Base-by-base conservation (phyloP, 1,140 invertebrate species). In the Drosophila ercepeae region DNA sequence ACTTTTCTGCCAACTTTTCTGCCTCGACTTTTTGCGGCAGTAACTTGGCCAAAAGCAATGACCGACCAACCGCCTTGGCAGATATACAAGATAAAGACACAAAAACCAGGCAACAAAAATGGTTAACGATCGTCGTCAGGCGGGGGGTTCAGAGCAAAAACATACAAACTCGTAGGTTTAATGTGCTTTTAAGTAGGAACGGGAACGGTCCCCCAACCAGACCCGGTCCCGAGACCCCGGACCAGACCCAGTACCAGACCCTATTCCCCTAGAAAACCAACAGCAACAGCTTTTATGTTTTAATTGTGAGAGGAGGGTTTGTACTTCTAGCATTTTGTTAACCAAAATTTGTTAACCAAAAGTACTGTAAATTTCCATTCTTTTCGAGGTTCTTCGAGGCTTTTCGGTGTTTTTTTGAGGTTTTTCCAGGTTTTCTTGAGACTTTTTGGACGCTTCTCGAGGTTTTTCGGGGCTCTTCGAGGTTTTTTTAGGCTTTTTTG, bases 31-130 rank as follows among this genome's bases (percentile, higher is more conserved):
- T 42, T 21, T 54, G 45, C 41, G 65, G 54, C 79, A 76, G 68
- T 76, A 76, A 86, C 76, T 81, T 71, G 76, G 71, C 76, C 79
- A 83, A 64, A 78, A 71, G 64, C 69, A 83, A 69, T 65, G 67
- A 81, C 65, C 77, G 77, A 45, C 63, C 42, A 50, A 46, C 50
- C 21, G 21, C 21, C 4, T 2, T 21, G 21, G 21, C 50, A 64
- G 55, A 75, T 70, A 59, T 57, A 53, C 65, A 79, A 57, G 53
- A 86, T 54, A 79, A 65, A 68, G 50, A 73, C 34, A 64, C 51
- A 75, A 61, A 39, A 39, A 13, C n/a, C 3, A 39, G 36, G 29
- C 42, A 49, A 63, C 42, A 57, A 58, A 55, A 60, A 29, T 49
- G 27, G 19, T 73, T 67, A 67, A 45, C 48, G 46, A 65, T 67